These are phyloP conservation scores for Rhinogobius similis DNA, from an alignment of 2,113 vertebrate genomes.

Conservation along the genomic window DNA sequence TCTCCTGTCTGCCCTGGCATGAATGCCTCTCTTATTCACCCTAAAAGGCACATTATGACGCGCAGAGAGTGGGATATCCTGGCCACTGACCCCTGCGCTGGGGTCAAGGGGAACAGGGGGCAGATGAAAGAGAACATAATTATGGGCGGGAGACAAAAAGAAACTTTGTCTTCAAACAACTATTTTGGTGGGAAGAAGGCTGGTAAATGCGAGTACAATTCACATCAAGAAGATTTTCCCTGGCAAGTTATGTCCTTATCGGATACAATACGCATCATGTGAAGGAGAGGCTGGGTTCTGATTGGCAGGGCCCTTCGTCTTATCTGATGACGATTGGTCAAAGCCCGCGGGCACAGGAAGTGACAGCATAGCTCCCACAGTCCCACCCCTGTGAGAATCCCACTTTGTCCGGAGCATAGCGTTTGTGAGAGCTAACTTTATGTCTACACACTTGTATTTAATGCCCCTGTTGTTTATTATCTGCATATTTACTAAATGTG, in stretches of 20 bases:
- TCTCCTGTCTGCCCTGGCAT: constrained; percentile 77
- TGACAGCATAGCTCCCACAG: constrained; percentile 78
- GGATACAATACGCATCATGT: constrained; percentile 51
- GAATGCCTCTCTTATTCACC: constrained; percentile 82
- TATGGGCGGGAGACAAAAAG: constrained; percentile 80
- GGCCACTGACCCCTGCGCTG: constrained; percentile 76
- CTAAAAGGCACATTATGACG: constrained; percentile 82
- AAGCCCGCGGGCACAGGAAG: constrained; percentile 76
- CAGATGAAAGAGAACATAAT: constrained; percentile 81
- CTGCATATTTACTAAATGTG: constrained; percentile 19
- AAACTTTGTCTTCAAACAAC: constrained; percentile 82
- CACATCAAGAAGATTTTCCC: constrained; percentile 77
- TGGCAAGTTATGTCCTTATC: constrained; percentile 71
- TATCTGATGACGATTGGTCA: constrained; percentile 80
- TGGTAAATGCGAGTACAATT: constrained; percentile 53
- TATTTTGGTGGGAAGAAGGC: constrained; percentile 79
- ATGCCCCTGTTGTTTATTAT: constrained; percentile 3
- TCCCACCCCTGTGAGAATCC: constrained; percentile 71
- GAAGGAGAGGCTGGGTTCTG: constrained; percentile 44
- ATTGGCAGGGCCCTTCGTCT: constrained; percentile 67
- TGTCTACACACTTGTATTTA: constrained; percentile 8
- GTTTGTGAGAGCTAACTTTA: background rate
- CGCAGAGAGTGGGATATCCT: constrained; percentile 82
- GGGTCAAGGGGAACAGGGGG: constrained; percentile 81
- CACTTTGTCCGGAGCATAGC: constrained; percentile 9